Conservation (phyloP, 2,113 vertebrate genomes). For the Chaetura pelagica region DNA sequence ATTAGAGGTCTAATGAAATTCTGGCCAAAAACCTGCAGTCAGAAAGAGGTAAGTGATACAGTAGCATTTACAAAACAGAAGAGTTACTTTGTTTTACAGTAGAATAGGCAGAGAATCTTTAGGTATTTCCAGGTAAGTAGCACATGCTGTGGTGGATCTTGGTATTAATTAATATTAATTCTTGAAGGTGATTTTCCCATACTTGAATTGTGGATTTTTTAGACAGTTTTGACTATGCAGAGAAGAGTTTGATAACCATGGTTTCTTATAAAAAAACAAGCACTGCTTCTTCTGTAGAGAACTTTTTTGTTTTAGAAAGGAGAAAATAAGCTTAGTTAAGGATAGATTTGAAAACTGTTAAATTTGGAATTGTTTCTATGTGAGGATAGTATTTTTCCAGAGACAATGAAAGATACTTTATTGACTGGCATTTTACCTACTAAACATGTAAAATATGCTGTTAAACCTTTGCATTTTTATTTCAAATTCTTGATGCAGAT, state of each 20-base stretch:
- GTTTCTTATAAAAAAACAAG: background rate
- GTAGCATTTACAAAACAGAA: background rate
- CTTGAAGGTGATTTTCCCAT: background rate
- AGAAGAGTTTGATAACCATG: background rate
- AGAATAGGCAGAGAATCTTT: background rate
- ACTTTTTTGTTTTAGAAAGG: background rate
- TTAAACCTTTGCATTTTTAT: background rate
- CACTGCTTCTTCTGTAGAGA: background rate
- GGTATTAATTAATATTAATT: background rate
- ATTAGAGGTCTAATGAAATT: slow-evolving; percentile 99
- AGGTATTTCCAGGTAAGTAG: background rate
- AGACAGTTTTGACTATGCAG: background rate
- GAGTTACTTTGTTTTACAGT: background rate
- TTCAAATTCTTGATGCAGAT: background rate
- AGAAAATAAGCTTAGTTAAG: background rate
- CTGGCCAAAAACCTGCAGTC: slow-evolving; percentile 99
- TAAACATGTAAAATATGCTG: background rate
- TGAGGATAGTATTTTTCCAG: background rate
- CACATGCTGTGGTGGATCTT: background rate
- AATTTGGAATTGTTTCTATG: background rate
- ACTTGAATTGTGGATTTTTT: background rate
- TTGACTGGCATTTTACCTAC: background rate
- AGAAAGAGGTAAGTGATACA: slow-evolving; percentile 89
- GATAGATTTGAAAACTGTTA: background rate
- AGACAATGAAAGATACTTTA: background rate